Percentiles rank a stretch among this genome's conserved stretches.
Conservation (phyloP, 2,888 invertebrate genomes). For the Mallateleia sp. region DNA sequence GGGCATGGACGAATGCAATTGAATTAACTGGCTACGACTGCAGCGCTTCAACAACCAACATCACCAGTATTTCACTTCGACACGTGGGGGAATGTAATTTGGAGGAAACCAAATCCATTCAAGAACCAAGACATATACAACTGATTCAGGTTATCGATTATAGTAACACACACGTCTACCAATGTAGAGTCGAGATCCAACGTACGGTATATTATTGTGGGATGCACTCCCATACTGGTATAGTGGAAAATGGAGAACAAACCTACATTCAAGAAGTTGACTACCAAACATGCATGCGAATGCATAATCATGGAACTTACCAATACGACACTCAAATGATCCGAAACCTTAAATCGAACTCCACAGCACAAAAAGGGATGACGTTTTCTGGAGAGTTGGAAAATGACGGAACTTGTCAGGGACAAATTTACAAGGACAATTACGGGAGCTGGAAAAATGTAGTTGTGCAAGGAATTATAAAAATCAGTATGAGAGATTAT, state of each 20-base stretch:
- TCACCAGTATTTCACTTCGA: not conserved
- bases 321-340: not conserved
- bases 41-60: not conserved
- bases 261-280: conserved; percentile 14
- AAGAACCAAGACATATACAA: not conserved
- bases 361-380: not conserved
- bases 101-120: no score
- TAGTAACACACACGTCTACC: not conserved
- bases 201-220: no score
- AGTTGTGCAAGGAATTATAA: not conserved
- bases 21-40: no score
- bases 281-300: not conserved
- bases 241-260: not conserved
- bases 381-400: not conserved
- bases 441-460: not conserved
- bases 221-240: not conserved
- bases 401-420: not conserved
- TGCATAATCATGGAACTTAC: not conserved
- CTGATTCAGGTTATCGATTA: not conserved
- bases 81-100: not conserved
- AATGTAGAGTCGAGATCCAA: conserved; percentile 2
- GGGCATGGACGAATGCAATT: no score
- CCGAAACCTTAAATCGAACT: not conserved
- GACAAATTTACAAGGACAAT: not conserved
- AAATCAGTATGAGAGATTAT: not conserved